Evolutionary conservation across 2,113 vertebrate species (phyloP).

Genomic region (Thalassoma bifasciatum): DNA sequence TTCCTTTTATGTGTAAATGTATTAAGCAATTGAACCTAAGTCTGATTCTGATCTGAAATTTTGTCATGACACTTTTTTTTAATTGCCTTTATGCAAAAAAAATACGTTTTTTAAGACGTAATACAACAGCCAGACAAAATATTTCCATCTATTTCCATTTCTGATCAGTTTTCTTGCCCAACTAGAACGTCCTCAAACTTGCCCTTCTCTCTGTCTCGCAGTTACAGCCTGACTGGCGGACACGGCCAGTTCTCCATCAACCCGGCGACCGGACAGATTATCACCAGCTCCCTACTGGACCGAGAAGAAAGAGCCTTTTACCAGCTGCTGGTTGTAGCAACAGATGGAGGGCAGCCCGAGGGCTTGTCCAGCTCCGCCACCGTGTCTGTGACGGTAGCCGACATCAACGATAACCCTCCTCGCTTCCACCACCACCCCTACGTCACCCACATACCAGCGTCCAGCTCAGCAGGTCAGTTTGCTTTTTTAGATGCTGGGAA

Average conservation of each 20-base stretch:
- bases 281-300: slow-evolving; percentile 93
- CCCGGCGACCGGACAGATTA: slow-evolving; percentile 96
- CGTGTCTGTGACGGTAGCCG: slow-evolving; percentile 88
- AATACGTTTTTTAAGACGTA: too few relatives aligned
- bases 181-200: slow-evolving; percentile 7
- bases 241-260: slow-evolving; percentile 97
- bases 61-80: too few relatives aligned
- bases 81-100: too few relatives aligned
- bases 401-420: slow-evolving; percentile 97
- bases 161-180: neutral
- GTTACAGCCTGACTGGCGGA: slow-evolving; percentile 92
- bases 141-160: too few relatives aligned
- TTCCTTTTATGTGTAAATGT: too few relatives aligned
- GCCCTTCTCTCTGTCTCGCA: slow-evolving; percentile 65
- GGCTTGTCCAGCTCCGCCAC: slow-evolving; percentile 92
- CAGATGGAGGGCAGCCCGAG: slow-evolving; percentile 87
- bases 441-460: slow-evolving; percentile 93
- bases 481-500: neutral
- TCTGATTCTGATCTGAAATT: too few relatives aligned
- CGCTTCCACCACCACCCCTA: slow-evolving; percentile 97
- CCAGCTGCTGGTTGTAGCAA: slow-evolving; percentile 92
- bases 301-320: slow-evolving; percentile 89
- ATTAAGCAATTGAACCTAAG: too few relatives aligned
- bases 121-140: too few relatives aligned
- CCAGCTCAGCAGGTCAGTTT: slow-evolving; percentile 89